phyloP scores from a whole-genome alignment of 2,113 vertebrate genomes.

The Chaetorhynchus papuensis region DNA sequence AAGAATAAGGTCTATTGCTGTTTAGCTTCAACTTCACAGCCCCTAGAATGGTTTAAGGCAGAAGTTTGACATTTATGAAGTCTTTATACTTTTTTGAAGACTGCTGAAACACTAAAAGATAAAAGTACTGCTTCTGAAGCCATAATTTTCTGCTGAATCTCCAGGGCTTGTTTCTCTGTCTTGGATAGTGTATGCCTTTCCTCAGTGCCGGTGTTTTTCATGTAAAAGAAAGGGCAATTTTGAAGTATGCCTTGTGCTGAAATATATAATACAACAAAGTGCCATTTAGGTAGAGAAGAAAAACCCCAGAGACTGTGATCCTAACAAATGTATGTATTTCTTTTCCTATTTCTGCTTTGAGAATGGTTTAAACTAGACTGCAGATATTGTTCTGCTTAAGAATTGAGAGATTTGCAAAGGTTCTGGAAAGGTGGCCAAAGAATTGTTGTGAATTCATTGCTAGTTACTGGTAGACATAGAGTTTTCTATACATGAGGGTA shows the following conservation, averaged over 20 bases:
- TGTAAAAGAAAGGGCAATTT: neutral
- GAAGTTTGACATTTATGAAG: slow-evolving; percentile 30
- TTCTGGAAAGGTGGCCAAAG: neutral
- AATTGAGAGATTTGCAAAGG: neutral
- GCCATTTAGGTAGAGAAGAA: neutral
- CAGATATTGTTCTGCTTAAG: neutral
- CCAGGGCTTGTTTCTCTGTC: neutral
- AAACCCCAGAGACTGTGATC: neutral
- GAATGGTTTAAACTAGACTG: neutral
- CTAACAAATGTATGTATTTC: neutral
- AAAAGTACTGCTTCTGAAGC: neutral
- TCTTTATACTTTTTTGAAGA: neutral
- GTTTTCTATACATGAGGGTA: neutral
- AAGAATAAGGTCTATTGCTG: neutral
- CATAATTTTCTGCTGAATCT: neutral
- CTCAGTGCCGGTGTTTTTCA: neutral
- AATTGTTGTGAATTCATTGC: neutral
- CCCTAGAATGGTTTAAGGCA: neutral
- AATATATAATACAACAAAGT: neutral
- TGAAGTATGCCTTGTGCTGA: neutral
- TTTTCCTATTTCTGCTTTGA: neutral
- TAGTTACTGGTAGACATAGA: neutral
- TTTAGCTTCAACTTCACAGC: neutral
- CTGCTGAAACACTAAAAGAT: neutral
- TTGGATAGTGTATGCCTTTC: neutral